Evolutionary conservation across 1,140 invertebrate species (phyloP).

Genomic region (Halyomorpha halys): DNA sequence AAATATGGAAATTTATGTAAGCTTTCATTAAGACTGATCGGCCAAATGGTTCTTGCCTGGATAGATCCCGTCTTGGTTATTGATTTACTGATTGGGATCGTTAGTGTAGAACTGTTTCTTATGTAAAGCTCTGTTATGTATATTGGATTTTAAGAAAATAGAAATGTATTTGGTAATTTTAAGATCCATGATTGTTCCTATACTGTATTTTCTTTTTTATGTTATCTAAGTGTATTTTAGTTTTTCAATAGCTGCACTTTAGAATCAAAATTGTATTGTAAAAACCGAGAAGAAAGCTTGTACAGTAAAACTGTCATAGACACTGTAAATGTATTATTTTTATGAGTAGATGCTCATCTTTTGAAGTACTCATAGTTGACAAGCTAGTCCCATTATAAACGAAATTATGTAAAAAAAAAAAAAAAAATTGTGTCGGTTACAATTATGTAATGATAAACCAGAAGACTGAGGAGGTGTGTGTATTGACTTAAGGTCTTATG

Average conservation of each 20-base stretch:
- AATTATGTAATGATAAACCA: constrained; percentile 5
- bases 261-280: constrained; percentile 10
- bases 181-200: constrained; percentile 7
- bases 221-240: background rate
- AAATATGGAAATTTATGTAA: background rate
- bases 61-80: background rate
- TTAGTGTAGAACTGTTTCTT: constrained; percentile 4
- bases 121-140: constrained; percentile 10
- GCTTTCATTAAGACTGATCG: constrained; percentile 10
- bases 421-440: background rate
- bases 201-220: constrained; percentile 2
- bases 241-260: background rate
- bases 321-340: background rate
- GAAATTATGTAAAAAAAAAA: background rate
- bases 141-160: constrained; percentile 1
- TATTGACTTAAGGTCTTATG: constrained; percentile 7
- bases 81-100: background rate
- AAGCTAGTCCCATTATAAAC: background rate
- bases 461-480: constrained; percentile 7
- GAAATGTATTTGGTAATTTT: constrained; percentile 1
- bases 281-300: background rate
- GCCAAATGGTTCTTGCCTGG: constrained; percentile 11
- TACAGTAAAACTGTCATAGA: background rate
- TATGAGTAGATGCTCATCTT: constrained; percentile 2
- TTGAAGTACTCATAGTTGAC: constrained; percentile 4